A percentile compares a stretch with the other conserved stretches of the same genome.
Conservation (phyloP, 2,888 invertebrate genomes). For the Latheticus oryzae region DNA sequence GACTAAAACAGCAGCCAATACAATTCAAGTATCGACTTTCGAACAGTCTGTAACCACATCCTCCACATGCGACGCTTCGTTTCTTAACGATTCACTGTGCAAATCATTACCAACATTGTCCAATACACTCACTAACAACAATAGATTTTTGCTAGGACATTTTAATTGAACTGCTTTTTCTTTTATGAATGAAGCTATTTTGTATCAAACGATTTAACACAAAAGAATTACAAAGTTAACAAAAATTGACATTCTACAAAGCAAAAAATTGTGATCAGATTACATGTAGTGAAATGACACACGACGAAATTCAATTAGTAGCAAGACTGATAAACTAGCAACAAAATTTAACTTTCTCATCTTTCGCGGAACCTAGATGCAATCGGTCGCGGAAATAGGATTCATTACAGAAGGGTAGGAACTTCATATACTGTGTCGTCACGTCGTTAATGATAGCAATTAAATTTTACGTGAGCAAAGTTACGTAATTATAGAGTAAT, state of each 20-base stretch:
- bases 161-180: conserved; percentile 30
- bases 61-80: conserved; percentile 27
- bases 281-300: too few relatives aligned
- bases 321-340: background rate
- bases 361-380: conserved; percentile 4
- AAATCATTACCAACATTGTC: conserved; percentile 16
- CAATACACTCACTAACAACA: conserved; percentile 14
- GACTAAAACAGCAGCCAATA: conserved; percentile 18
- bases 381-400: conserved; percentile 21
- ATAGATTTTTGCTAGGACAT: conserved; percentile 15
- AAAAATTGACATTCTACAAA: conserved; percentile 5
- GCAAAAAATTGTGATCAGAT: conserved; percentile 2
- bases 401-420: conserved; percentile 20
- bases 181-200: background rate
- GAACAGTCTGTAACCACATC: conserved; percentile 31
- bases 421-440: conserved; percentile 23
- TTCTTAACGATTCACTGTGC: conserved; percentile 22
- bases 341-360: conserved; percentile 3
- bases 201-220: conserved; percentile 1
- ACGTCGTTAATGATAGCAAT: conserved; percentile 36
- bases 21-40: conserved; percentile 23
- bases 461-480: conserved; percentile 31
- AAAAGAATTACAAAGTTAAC: too few relatives aligned
- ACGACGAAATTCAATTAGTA: conserved; percentile 12
- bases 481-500: conserved; percentile 25